phyloP scores from a whole-genome alignment of 2,888 invertebrate species.

The Troglohyphantes excavatus region DNA sequence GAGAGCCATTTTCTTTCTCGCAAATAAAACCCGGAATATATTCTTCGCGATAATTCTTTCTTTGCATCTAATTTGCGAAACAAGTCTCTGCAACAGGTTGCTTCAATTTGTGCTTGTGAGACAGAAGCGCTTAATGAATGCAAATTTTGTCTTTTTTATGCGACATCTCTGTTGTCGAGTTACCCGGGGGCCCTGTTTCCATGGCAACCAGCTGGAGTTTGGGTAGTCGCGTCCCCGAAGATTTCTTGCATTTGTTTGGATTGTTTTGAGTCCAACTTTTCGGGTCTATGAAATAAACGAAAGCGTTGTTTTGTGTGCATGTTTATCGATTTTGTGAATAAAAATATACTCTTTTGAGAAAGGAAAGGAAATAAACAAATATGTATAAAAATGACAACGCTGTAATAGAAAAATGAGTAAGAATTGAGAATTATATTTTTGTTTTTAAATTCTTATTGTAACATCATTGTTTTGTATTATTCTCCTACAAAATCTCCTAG shows the following conservation, averaged over 20 bases:
- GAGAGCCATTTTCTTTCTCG: not conserved
- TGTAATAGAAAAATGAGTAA: no score
- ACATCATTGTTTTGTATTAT: no score
- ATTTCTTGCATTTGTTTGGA: not conserved
- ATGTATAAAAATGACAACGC: not conserved
- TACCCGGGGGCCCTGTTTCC: constrained; percentile 11
- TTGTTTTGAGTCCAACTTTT: not conserved
- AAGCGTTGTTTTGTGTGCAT: not conserved
- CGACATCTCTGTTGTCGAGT: not conserved
- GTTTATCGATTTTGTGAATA: not conserved
- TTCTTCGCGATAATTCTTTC: not conserved
- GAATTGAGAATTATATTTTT: no score
- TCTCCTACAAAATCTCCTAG: no score
- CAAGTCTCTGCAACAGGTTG: constrained; percentile 8
- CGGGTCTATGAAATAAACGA: not conserved
- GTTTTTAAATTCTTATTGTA: no score
- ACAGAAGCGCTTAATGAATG: constrained; percentile 32
- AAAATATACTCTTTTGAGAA: not conserved
- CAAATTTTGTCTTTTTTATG: constrained; percentile 25
- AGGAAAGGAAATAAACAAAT: not conserved
- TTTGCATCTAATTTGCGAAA: not conserved
- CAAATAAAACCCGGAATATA: not conserved
- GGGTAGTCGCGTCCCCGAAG: not conserved
- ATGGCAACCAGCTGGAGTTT: constrained; percentile 1
- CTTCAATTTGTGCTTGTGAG: not conserved